A percentile compares a stretch with the other conserved stretches of the same genome.
Evolutionary conservation across 1,140 invertebrate species (phyloP).

Genomic region (Aphaenogaster floridana): DNA sequence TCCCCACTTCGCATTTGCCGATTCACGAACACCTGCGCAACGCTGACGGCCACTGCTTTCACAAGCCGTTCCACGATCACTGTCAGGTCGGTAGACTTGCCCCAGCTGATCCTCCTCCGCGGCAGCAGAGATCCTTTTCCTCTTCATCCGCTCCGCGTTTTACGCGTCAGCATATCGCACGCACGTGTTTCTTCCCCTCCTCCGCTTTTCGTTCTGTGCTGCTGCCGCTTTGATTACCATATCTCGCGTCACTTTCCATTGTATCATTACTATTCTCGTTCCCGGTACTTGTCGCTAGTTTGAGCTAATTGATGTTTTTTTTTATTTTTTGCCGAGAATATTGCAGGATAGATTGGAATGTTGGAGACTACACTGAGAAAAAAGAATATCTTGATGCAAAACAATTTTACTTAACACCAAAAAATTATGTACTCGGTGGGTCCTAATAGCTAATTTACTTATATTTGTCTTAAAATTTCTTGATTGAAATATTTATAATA

Average conservation of each 20-base stretch:
- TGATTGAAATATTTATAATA: too few species aligned
- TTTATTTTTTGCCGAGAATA: background rate
- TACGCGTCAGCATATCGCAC: background rate
- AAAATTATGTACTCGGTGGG: too few species aligned
- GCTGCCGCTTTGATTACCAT: background rate
- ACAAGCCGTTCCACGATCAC: constrained; percentile 81
- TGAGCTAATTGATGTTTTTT: background rate
- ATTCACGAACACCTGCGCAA: constrained; percentile 83
- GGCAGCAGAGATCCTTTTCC: constrained; percentile 24
- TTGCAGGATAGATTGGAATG: background rate
- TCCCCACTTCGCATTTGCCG: constrained; percentile 80
- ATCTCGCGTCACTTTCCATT: background rate
- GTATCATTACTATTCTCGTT: constrained; percentile 15
- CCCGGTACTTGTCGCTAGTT: background rate
- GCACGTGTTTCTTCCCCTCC: background rate
- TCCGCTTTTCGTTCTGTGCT: background rate
- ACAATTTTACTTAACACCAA: too few species aligned
- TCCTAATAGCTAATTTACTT: too few species aligned
- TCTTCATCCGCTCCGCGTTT: constrained; percentile 6
- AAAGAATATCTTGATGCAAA: too few species aligned
- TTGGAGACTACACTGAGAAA: background rate
- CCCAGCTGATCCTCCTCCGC: constrained; percentile 33
- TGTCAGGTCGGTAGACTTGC: constrained; percentile 81
- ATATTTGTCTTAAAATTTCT: too few species aligned
- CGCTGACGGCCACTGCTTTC: constrained; percentile 83